Conservation (phyloP, 2,888 invertebrate species). For the Ormyrus labotus region DNA sequence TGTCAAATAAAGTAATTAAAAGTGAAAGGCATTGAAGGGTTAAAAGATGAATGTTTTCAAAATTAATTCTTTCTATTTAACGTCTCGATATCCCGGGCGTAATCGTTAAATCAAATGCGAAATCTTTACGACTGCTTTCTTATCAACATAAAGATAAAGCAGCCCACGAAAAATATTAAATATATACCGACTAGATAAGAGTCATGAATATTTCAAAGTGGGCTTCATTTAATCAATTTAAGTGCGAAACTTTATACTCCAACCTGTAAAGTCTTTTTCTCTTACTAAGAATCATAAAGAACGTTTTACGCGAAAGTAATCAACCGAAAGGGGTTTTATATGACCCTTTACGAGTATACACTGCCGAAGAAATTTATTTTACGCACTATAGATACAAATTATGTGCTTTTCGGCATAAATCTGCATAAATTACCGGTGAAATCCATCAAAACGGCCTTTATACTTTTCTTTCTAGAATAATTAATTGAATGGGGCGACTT, state of each 20-base stretch:
- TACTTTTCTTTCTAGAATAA: too few species aligned
- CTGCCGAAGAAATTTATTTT: constrained; percentile 21
- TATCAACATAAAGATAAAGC: too few species aligned
- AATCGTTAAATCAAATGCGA: too few species aligned
- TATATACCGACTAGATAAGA: too few species aligned
- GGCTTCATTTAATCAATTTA: background rate
- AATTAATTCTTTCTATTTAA: too few species aligned
- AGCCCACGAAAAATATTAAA: too few species aligned
- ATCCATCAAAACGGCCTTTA: too few species aligned
- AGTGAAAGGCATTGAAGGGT: background rate
- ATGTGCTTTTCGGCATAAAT: too few species aligned
- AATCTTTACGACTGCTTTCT: too few species aligned
- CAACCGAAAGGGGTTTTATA: constrained; percentile 23
- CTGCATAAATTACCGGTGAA: too few species aligned
- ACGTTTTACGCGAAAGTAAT: constrained; percentile 29
- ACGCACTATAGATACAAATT: constrained; percentile 4
- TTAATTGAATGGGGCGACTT: too few species aligned
- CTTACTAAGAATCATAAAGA: constrained; percentile 15
- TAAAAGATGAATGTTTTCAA: background rate
- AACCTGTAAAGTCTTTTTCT: constrained; percentile 6
- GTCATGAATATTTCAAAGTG: background rate
- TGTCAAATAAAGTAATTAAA: background rate
- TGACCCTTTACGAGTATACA: background rate
- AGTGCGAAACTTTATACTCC: background rate
- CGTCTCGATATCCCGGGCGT: too few species aligned